Base-by-base conservation (phyloP, 1,140 invertebrate genomes). In the Holcopasites calliopsidis region DNA sequence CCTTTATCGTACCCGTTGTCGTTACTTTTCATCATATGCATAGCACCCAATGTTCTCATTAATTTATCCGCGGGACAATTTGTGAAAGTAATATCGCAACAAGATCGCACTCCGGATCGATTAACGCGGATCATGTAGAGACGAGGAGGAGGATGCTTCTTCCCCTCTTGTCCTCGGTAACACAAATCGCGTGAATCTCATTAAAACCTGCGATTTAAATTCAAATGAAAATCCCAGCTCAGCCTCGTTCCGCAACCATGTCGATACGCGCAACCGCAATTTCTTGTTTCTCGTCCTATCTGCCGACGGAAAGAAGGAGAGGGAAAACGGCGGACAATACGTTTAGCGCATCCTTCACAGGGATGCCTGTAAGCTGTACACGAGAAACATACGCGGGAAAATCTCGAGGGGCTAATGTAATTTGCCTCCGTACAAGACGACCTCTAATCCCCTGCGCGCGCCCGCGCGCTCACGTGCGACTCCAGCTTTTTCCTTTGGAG, bases 391-490 rank as follows among this genome's bases (percentile, higher is more conserved):
- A 61, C 23, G 57, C 11, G 28, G 38, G 54, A 54, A 60, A 60
- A 76, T 71, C 55, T 60, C 66, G 0, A 18, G 74, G 21, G 74
- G 52, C 50, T 71, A 61, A 71, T 62, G 38, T 44, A 76, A 76
- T 71, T 76, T 71, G 66, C 74, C 47, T 71, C 35, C 28, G 66
- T 71, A 71, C 68, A 71, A 54, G 55, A 31, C 71, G 21, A 21
- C 31, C 40, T 31, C 50, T 74, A 74, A 74, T 57, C 62, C 49
- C n/a, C 35, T 13, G 35, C 38, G 26, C 16, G 38, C 35, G 23
- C 58, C 16, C 13, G 5, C 33, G 2, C 23, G 38, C 1, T 31
- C 40, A 23, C 49, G 38, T 16, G 26, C 49, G 42, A 50, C 18
- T 33, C 33, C 33, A 7, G 7, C 23, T 28, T 16, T 44, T 47